A percentile compares a stretch with the other conserved stretches of the same genome.
These are phyloP conservation scores for Camponotus vicinus DNA, from an alignment of 1,140 invertebrate species.

Conservation along the genomic window DNA sequence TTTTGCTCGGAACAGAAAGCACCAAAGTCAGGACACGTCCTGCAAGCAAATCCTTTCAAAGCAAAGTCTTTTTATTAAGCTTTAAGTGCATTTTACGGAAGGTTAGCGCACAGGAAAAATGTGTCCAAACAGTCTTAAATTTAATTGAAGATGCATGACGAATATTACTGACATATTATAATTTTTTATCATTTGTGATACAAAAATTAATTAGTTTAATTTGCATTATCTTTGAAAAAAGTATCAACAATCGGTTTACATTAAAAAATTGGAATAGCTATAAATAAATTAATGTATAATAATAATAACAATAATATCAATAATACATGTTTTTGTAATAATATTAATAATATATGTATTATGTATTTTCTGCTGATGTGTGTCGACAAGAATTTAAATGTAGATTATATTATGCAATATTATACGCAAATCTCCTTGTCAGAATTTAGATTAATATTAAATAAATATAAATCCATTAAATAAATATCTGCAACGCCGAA, in stretches of 20 bases:
- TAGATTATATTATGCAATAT: background rate
- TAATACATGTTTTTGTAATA: too few species aligned
- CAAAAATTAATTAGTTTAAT: background rate
- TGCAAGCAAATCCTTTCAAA: too few species aligned
- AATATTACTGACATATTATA: background rate
- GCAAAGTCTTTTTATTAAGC: too few species aligned
- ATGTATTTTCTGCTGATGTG: background rate
- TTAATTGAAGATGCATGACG: too few species aligned
- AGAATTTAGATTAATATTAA: background rate
- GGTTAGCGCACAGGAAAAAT: too few species aligned
- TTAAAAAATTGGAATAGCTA: background rate
- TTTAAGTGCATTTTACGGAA: too few species aligned
- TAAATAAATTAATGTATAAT: background rate
- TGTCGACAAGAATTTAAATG: background rate
- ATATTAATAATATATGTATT: background rate
- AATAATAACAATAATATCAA: background rate
- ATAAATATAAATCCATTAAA: conserved; percentile 43
- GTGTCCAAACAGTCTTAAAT: too few species aligned
- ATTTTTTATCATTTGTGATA: background rate
- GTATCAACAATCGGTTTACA: background rate
- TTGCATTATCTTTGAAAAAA: background rate
- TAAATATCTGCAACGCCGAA: background rate
- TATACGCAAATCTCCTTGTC: background rate
- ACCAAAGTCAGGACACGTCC: too few species aligned
- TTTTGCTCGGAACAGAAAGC: too few species aligned